phyloP scores from a whole-genome alignment of 2,888 invertebrate genomes.

The Hedychridium roseum region DNA sequence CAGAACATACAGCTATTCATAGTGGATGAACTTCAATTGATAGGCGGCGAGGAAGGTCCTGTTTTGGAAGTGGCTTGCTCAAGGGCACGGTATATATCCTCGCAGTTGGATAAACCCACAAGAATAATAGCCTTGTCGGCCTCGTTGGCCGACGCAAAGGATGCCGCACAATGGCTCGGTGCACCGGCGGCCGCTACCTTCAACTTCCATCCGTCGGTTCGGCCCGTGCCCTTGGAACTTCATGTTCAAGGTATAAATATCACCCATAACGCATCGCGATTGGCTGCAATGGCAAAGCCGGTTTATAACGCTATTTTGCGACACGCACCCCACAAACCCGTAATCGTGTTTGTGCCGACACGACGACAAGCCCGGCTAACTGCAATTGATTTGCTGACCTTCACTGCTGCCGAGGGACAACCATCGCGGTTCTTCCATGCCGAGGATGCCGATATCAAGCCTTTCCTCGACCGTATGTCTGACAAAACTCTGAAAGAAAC shows the following conservation, averaged over 20 bases:
- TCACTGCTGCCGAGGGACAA: slow-evolving; percentile 88
- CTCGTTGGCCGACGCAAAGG: slow-evolving; percentile 93
- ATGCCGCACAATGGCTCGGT: slow-evolving; percentile 96
- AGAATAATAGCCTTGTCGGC: slow-evolving; percentile 93
- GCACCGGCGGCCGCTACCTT: slow-evolving; percentile 93
- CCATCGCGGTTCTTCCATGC: slow-evolving; percentile 91
- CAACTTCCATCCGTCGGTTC: slow-evolving; percentile 98
- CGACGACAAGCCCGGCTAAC: slow-evolving; percentile 91
- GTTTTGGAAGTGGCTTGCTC: slow-evolving; percentile 94
- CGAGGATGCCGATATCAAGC: slow-evolving; percentile 83
- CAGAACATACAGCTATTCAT: slow-evolving; percentile 96
- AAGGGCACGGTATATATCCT: slow-evolving; percentile 93
- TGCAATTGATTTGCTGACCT: slow-evolving; percentile 94
- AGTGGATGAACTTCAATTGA: slow-evolving; percentile 92
- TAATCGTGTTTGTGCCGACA: slow-evolving; percentile 90
- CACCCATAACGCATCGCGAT: slow-evolving; percentile 94
- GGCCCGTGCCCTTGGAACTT: slow-evolving; percentile 93
- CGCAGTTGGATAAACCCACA: slow-evolving; percentile 89
- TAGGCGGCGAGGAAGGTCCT: slow-evolving; percentile 91
- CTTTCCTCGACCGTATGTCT: slow-evolving; percentile 85
- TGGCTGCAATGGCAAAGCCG: slow-evolving; percentile 98
- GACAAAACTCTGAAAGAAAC: slow-evolving; percentile 95
- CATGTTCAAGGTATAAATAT: slow-evolving; percentile 97
- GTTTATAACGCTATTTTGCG: slow-evolving; percentile 92
- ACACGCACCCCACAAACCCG: slow-evolving; percentile 84